Conservation (phyloP, 2,888 invertebrate genomes). For the Crossocerus cetratus region DNA sequence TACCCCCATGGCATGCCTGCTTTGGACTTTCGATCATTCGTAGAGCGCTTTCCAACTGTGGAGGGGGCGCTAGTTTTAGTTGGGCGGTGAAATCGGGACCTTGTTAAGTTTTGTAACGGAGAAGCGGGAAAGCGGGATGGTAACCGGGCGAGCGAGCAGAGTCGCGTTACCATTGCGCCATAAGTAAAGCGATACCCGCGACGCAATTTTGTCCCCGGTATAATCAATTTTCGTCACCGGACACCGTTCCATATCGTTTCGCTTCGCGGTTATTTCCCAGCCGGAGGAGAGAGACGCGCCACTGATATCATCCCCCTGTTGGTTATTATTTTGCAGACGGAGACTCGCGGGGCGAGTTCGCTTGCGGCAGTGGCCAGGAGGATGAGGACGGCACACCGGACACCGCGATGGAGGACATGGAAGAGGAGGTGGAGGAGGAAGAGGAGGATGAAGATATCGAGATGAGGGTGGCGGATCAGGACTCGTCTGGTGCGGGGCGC, state of each 20-base stretch:
- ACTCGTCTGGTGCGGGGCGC: conserved; percentile 56
- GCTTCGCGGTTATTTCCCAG: conserved; percentile 20
- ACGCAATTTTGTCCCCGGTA: conserved; percentile 50
- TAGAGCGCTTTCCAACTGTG: no score
- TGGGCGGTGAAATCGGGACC: not conserved
- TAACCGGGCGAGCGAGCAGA: conserved; percentile 17
- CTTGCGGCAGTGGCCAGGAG: conserved; percentile 76
- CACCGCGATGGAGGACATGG: conserved; percentile 73
- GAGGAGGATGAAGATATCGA: conserved; percentile 78
- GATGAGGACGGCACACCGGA: conserved; percentile 72
- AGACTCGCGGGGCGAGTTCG: conserved; percentile 76
- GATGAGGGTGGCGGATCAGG: conserved; percentile 73
- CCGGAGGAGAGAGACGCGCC: not conserved
- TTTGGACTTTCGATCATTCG: not conserved
- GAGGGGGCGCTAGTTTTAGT: not conserved
- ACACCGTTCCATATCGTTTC: conserved; percentile 50
- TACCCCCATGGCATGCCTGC: not conserved
- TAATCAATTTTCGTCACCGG: conserved; percentile 62
- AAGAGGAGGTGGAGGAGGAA: conserved; percentile 78
- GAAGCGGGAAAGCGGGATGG: conserved; percentile 14
- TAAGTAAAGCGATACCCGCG: conserved; percentile 44
- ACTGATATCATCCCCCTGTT: conserved; percentile 19
- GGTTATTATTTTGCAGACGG: conserved; percentile 76
- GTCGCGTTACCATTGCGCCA: conserved; percentile 44
- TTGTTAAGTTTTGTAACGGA: not conserved